Percentiles rank a stretch among this genome's conserved stretches.
Conservation (phyloP, 2,113 vertebrate species). For the Chiloscyllium plagiosum region DNA sequence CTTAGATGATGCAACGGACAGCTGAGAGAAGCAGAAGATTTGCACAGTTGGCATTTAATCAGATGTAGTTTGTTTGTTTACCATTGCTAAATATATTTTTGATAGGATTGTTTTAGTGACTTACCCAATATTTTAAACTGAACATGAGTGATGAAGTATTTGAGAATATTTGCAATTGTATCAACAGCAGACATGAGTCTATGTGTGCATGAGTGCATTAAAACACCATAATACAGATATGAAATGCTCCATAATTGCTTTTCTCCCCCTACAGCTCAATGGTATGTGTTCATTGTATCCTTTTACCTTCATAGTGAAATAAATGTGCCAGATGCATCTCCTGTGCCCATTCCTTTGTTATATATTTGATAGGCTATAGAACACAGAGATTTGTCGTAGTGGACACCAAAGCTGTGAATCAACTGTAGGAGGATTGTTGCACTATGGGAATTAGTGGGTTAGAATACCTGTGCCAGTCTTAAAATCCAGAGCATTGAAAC, state of each 20-base stretch:
- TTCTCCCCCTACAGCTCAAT: background rate
- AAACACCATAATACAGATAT: slow-evolving; percentile 25
- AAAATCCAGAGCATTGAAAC: background rate
- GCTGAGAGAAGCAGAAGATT: slow-evolving; percentile 21
- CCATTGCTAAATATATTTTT: slow-evolving; percentile 38
- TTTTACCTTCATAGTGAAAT: slow-evolving; percentile 36
- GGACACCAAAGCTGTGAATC: background rate
- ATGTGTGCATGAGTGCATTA: slow-evolving; percentile 33
- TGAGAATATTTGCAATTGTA: slow-evolving; percentile 32
- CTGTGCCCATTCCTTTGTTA: slow-evolving; percentile 33
- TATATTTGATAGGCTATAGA: background rate
- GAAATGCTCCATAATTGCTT: background rate
- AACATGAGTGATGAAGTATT: slow-evolving; percentile 35
- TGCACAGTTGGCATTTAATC: slow-evolving; percentile 35
- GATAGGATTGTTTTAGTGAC: slow-evolving; percentile 34
- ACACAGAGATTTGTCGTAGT: background rate
- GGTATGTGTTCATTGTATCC: slow-evolving; percentile 36
- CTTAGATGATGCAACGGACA: background rate
- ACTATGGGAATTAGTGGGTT: background rate
- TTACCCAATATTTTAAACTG: slow-evolving; percentile 35
- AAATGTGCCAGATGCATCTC: slow-evolving; percentile 31
- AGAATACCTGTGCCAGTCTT: background rate
- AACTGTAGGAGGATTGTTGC: background rate
- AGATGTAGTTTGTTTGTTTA: slow-evolving; percentile 16
- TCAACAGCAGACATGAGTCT: slow-evolving; percentile 17